phyloP scores from a whole-genome alignment of 2,113 vertebrate species.

The Aspiorhynchus laticeps region DNA sequence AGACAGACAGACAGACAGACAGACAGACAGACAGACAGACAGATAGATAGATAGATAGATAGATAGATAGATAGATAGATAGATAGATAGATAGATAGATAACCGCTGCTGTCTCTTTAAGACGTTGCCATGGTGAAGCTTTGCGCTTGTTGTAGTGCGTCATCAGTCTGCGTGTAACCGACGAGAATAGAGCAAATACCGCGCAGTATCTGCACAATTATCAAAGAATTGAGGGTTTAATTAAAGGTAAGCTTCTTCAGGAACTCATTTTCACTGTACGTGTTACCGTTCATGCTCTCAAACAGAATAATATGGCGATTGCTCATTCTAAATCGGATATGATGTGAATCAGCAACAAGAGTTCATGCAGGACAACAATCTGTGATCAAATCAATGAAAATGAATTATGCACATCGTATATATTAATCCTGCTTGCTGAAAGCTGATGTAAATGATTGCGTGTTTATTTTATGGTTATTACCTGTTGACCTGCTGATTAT shows the following conservation, averaged over 20 bases:
- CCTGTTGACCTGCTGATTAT: background rate
- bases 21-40: no score
- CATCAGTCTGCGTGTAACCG: constrained; percentile 59
- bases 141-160: constrained; percentile 60
- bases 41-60: background rate
- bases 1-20: no score
- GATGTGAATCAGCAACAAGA: background rate
- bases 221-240: background rate
- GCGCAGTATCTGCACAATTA: background rate
- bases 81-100: background rate
- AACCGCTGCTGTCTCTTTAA: constrained; percentile 16
- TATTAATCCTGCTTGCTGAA: background rate
- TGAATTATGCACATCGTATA: background rate
- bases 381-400: background rate
- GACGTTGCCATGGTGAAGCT: constrained; percentile 69
- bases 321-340: background rate
- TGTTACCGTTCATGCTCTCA: background rate
- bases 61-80: no score
- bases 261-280: background rate
- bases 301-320: background rate
- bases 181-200: constrained; percentile 18
- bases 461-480: background rate
- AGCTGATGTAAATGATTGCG: background rate
- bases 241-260: background rate
- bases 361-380: background rate